Base-by-base conservation (phyloP, 2,113 vertebrate species). In the Channa maculata region DNA sequence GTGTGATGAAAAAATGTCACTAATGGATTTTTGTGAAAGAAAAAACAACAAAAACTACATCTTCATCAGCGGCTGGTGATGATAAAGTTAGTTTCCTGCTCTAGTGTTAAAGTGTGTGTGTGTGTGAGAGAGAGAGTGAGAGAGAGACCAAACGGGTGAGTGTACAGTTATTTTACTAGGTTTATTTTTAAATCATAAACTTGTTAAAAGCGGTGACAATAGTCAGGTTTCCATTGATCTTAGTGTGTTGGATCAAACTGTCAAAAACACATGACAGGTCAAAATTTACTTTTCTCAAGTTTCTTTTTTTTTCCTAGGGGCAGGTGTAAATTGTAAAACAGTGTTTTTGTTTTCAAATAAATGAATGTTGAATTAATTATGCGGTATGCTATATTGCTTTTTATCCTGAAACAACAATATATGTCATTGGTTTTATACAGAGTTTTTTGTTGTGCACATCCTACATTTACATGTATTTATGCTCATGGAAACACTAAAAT, bases 191-290 rank as follows among this genome's bases (percentile, higher is more conserved):
- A 72, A 73, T 87, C 53, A 68, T 59, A 8, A 77, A 62, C 49
- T 71, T 66, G 64, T 69, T 67, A 46, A 79, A 78, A 83, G 62
- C 33, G 4, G 59, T 70, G 57, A 80, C 83, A 86, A 79, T 89
- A 90, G 90, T 92, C 88, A 86, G 90, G 88, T 92, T 88, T 90
- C 75, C 86, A 85, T 82, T 71, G 66, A 85, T 62, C 80, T 84
- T 65, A 37, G 65, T 4, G 48, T 84, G 77, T 79, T 67, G 11
- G 65, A 46, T 77, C 63, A 48, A 55, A 24, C 24, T n/a, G 34
- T 62, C 55, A 36, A 1, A 57, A 75, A 73, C 41, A 50, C 75
- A 74, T 38, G 60, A 76, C 68, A 15, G 46, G 66, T 65, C 49
- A 13, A 34, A 77, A 24, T 24, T 24, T 24, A 24, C 24, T 24